A percentile compares a stretch with the other conserved stretches of the same genome.
These are phyloP conservation scores for Stenodema calcarata DNA, from an alignment of 2,888 invertebrate genomes.

Conservation along the genomic window DNA sequence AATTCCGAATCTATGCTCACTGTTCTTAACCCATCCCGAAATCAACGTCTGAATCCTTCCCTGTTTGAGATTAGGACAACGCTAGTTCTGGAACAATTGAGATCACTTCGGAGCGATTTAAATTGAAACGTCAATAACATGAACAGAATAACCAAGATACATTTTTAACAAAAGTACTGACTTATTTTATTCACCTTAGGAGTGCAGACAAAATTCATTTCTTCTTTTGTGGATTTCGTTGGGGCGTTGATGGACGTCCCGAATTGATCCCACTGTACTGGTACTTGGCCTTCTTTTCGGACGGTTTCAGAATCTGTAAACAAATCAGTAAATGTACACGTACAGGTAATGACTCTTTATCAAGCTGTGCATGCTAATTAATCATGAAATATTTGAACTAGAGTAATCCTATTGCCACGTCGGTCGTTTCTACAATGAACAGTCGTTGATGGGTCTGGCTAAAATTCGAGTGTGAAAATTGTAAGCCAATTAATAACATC, in stretches of 20 bases:
- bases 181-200: neutral
- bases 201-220: constrained; percentile 66
- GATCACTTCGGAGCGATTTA: neutral
- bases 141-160: neutral
- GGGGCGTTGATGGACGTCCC: constrained; percentile 84
- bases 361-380: too few relatives aligned
- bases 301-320: constrained; percentile 93
- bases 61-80: too few relatives aligned
- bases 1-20: too few relatives aligned
- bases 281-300: constrained; percentile 99
- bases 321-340: constrained; percentile 44
- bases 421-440: neutral
- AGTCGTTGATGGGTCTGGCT: neutral
- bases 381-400: too few relatives aligned
- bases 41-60: too few relatives aligned
- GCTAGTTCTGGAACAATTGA: too few relatives aligned
- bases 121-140: neutral
- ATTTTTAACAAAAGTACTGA: neutral
- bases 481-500: too few relatives aligned
- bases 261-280: constrained; percentile 91
- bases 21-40: too few relatives aligned
- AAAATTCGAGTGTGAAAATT: too few relatives aligned
- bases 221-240: constrained; percentile 70
- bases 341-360: neutral
- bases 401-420: too few relatives aligned